phyloP scores from a whole-genome alignment of 2,797 vertebrate genomes.

The Tapirus indicus region DNA sequence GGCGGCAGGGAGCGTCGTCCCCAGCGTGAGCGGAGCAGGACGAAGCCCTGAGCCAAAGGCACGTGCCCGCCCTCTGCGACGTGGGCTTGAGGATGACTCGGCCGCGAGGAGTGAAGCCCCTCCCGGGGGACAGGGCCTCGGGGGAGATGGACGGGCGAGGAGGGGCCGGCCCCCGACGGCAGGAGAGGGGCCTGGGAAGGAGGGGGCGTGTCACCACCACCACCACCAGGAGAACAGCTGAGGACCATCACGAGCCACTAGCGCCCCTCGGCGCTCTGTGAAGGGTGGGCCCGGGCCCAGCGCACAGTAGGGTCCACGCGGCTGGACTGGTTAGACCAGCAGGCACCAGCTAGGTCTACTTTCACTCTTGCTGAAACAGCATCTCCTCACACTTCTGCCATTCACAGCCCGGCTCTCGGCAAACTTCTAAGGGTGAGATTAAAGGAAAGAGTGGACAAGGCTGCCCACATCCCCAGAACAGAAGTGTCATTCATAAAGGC shows the following conservation, averaged over 20 bases:
- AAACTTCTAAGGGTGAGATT: slow-evolving; percentile 25
- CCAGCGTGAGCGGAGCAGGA: background rate
- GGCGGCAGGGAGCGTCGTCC: background rate
- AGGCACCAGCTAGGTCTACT: background rate
- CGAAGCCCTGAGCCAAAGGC: background rate
- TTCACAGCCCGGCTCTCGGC: background rate
- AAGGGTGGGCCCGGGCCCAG: background rate
- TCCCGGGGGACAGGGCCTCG: background rate
- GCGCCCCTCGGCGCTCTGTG: background rate
- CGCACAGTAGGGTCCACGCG: background rate
- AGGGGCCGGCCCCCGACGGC: accelerated
- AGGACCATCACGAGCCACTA: background rate
- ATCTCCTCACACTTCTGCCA: background rate
- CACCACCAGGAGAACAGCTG: background rate
- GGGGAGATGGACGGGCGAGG: accelerated
- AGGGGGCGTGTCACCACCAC: background rate
- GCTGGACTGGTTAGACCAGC: background rate
- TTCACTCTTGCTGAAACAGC: background rate
- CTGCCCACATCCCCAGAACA: background rate
- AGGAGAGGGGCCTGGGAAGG: background rate
- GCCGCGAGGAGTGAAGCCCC: background rate
- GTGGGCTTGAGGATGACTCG: background rate
- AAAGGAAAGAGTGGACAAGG: slow-evolving; percentile 25
- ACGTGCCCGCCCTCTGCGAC: background rate
- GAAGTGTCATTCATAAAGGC: background rate